Evolutionary conservation across 1,140 invertebrate genomes (phyloP).

Genomic region (Caerostris extrusa): DNA sequence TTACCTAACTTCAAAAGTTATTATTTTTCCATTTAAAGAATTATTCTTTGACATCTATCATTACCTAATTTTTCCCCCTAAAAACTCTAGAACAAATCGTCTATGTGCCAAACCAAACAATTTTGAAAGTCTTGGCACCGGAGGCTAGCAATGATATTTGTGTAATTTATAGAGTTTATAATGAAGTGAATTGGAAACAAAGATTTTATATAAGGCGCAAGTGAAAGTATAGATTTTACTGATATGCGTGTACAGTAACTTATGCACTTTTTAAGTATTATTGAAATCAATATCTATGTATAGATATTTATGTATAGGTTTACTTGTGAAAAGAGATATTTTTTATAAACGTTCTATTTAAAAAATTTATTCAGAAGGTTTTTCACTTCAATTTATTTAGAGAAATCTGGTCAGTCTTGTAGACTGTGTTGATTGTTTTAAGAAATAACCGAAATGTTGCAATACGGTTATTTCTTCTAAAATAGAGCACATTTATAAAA

Average conservation of each 20-base stretch:
- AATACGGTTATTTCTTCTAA: not conserved
- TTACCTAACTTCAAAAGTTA: too few relatives aligned
- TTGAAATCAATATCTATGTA: constrained; percentile 59
- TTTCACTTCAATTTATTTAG: constrained; percentile 8
- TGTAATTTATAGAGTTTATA: constrained; percentile 65
- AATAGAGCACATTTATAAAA: not conserved
- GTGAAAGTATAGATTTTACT: constrained; percentile 23
- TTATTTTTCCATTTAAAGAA: too few relatives aligned
- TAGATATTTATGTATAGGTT: constrained; percentile 62
- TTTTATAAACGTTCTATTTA: constrained; percentile 37
- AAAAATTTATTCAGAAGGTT: constrained; percentile 5
- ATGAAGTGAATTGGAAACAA: not conserved
- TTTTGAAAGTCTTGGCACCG: constrained; percentile 8
- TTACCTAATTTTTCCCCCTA: too few relatives aligned
- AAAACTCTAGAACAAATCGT: not conserved
- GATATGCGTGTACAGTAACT: constrained; percentile 62
- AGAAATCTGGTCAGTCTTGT: constrained; percentile 30
- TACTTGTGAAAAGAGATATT: constrained; percentile 37
- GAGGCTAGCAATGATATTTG: constrained; percentile 33
- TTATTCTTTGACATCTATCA: too few relatives aligned
- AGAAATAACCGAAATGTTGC: not conserved
- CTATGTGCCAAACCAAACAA: constrained; percentile 53
- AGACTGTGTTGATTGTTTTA: not conserved
- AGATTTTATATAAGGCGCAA: not conserved
- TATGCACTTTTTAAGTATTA: constrained; percentile 66